Conservation (phyloP, 2,888 invertebrate species). For the Agonopterix heracliana region DNA sequence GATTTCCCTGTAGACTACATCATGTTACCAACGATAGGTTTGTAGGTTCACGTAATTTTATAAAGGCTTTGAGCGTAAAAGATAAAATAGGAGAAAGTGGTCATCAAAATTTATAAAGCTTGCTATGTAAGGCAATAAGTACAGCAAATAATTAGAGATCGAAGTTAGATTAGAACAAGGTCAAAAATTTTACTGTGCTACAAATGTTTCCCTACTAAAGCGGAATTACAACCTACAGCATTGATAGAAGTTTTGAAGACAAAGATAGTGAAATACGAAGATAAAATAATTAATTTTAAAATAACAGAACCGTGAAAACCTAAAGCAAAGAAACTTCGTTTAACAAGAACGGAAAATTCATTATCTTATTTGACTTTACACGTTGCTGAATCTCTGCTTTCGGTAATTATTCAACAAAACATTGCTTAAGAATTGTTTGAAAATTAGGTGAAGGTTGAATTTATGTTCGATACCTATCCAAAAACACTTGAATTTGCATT, state of each 20-base stretch:
- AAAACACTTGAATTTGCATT: not conserved
- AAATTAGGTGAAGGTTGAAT: too few relatives aligned
- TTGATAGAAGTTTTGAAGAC: too few relatives aligned
- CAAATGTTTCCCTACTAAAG: too few relatives aligned
- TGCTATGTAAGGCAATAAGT: too few relatives aligned
- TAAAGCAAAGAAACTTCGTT: not conserved
- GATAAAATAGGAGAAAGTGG: not conserved
- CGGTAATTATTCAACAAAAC: too few relatives aligned
- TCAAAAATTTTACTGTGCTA: too few relatives aligned
- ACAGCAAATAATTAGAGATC: too few relatives aligned
- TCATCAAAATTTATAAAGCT: not conserved
- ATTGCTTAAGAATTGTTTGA: too few relatives aligned
- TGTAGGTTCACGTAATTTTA: constrained; percentile 8
- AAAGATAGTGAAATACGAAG: too few relatives aligned
- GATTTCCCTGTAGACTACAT: constrained; percentile 29
- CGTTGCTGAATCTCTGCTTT: not conserved
- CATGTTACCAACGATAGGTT: constrained; percentile 9
- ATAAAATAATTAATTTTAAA: not conserved
- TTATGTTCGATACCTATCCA: too few relatives aligned
- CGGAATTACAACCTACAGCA: too few relatives aligned
- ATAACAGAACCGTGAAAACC: constrained; percentile 1
- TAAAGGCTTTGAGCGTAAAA: constrained; percentile 7
- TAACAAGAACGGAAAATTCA: constrained; percentile 1
- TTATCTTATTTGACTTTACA: constrained; percentile 3
- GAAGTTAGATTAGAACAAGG: too few relatives aligned